These are phyloP conservation scores for Stylophora pistillata DNA, from an alignment of 64 coral and sea anemone species.

Conservation along the genomic window DNA sequence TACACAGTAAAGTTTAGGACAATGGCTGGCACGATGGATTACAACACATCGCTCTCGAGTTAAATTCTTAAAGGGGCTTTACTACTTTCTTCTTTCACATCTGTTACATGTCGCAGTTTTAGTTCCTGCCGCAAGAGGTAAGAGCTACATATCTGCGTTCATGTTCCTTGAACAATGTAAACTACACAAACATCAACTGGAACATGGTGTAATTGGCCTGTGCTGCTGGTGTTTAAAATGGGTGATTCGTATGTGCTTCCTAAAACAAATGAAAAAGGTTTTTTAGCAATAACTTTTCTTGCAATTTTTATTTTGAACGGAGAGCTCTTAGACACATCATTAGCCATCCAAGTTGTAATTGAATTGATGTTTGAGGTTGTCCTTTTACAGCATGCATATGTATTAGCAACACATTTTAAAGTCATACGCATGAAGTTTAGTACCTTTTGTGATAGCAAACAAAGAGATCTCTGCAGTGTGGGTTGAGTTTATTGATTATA, in stretches of 20 bases:
- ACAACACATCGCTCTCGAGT: background rate
- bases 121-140: background rate
- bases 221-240: background rate
- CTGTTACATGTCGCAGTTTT: background rate
- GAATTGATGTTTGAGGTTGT: background rate
- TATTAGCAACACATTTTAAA: background rate
- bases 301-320: no score
- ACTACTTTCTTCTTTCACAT: background rate
- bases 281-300: background rate
- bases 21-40: background rate
- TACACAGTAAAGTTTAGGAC: background rate
- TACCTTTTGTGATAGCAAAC: background rate
- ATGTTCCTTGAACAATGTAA: slow-evolving; percentile 1
- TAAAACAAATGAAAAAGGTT: background rate
- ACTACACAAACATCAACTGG: background rate
- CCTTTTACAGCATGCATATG: background rate
- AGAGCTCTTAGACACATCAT: background rate
- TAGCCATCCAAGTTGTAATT: background rate
- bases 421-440: no score
- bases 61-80: background rate
- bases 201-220: slow-evolving; percentile 21
- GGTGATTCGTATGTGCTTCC: background rate
- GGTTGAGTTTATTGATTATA: background rate
- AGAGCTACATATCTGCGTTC: background rate
- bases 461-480: background rate